Percentiles rank a stretch among this genome's conserved stretches.
phyloP scores from a whole-genome alignment of 2,113 vertebrate species.

The Pelecanus crispus region DNA sequence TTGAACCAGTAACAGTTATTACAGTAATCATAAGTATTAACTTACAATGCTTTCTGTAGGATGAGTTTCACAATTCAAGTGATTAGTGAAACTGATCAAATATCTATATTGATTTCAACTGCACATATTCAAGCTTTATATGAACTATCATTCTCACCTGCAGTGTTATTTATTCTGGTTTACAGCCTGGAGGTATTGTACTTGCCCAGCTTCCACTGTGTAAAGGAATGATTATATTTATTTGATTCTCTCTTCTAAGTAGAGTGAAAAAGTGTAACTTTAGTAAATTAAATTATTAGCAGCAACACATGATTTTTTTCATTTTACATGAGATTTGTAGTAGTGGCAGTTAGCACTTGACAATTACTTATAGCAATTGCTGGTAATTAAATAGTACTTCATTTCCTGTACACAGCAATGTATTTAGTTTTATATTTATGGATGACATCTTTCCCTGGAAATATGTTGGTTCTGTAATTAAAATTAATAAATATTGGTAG shows the following conservation, averaged over 20 bases:
- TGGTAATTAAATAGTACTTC: slow-evolving; percentile 53
- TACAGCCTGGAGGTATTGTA: background rate
- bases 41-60: background rate
- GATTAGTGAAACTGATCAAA: background rate
- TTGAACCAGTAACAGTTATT: background rate
- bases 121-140: background rate
- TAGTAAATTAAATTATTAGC: background rate
- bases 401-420: slow-evolving; percentile 37
- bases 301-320: background rate
- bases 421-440: slow-evolving; percentile 52
- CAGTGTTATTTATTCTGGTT: background rate
- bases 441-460: slow-evolving; percentile 19
- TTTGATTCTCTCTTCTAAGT: background rate
- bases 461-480: slow-evolving; percentile 35
- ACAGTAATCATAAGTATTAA: background rate
- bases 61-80: background rate
- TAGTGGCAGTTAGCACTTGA: background rate
- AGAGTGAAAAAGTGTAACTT: background rate
- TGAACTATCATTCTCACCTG: background rate
- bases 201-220: background rate
- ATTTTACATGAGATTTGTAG: slow-evolving; percentile 20
- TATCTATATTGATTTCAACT: background rate
- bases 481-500: slow-evolving; percentile 2
- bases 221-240: background rate
- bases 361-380: slow-evolving; percentile 36